Base-by-base conservation (phyloP, 2,113 vertebrate genomes). In the Gopherus evgoodei region DNA sequence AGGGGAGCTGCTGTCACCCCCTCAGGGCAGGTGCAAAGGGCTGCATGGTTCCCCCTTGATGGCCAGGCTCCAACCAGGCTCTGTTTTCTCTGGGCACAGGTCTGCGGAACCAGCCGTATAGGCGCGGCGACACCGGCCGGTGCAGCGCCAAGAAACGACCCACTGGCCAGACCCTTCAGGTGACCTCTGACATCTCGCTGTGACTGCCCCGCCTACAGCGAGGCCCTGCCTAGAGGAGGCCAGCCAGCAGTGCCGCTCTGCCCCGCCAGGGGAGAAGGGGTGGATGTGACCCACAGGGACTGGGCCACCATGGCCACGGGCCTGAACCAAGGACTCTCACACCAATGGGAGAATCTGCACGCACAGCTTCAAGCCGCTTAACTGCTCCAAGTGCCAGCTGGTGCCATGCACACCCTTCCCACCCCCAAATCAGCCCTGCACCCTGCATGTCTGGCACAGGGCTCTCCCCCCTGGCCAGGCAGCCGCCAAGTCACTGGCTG, bases 51-150 rank as follows among this genome's bases (percentile, higher is more conserved):
- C 25, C 21, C 38, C 53, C 14, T 5, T 11, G 25, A 42, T 38
- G 42, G 52, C 59, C 75, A 21, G 49, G 11, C 22, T 49, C 54
- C 42, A 93, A 72, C 38, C 21, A 72, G 25, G 31, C 19, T 72
- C 25, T n/a, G 22, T 16, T 19, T 54, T 11, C 24, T 93, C 82
- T 91, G 35, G 17, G 42, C 22, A 78, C 96, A 99, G 99, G 99
- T 95, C 97, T 99, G 59, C 98, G 99, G 95, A 99, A 98, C 94
- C 99, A 99, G 96, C 99, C 99, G 0, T 99, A 99, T 97, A 98
- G 99, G 78, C 98, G 99, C 0, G 83, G 98, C 1, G 99, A 99
- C 75, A 98, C 97, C 54, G 95, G 96, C 38, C 98, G 99, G 12
- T 98, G 98, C 95, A 99, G 99, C 47, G 98, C 96, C 96, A 99